Evolutionary conservation across 2,888 invertebrate species (phyloP).

Genomic region (Lycocerus yunnanus): DNA sequence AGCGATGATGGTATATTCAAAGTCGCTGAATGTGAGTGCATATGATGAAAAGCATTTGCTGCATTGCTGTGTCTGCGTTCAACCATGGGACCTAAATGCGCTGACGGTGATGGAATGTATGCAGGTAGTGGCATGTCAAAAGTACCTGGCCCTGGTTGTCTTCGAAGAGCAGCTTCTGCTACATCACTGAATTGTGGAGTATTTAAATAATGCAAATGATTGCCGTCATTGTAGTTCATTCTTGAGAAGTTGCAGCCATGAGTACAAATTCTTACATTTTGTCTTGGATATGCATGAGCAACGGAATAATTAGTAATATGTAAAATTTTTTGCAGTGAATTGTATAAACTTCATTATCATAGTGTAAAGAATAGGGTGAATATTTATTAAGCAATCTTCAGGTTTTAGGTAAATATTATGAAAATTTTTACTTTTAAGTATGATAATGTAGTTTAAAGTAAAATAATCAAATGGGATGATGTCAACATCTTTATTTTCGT

Average conservation of each 20-base stretch:
- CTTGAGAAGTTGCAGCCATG: not conserved
- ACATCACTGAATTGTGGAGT: too few relatives aligned
- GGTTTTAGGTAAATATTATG: not conserved
- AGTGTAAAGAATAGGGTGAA: not conserved
- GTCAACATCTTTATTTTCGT: not conserved
- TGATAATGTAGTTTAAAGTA: not conserved
- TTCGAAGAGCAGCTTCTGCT: too few relatives aligned
- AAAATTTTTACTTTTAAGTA: not conserved
- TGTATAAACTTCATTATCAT: not conserved
- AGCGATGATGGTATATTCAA: too few relatives aligned
- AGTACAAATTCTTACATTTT: not conserved
- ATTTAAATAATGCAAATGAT: not conserved
- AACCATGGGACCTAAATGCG: too few relatives aligned
- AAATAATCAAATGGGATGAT: not conserved
- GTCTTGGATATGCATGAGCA: not conserved
- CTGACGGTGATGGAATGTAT: too few relatives aligned
- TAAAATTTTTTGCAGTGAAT: not conserved
- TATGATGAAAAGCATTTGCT: too few relatives aligned
- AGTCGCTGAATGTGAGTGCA: too few relatives aligned
- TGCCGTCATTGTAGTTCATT: rapidly evolving
- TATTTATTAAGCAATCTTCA: not conserved
- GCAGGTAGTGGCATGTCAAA: too few relatives aligned
- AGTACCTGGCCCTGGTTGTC: too few relatives aligned
- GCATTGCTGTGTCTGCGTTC: too few relatives aligned
- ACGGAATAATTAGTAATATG: not conserved